Evolutionary conservation across 2,797 vertebrate species (phyloP).

Genomic region (Agapornis canus): DNA sequence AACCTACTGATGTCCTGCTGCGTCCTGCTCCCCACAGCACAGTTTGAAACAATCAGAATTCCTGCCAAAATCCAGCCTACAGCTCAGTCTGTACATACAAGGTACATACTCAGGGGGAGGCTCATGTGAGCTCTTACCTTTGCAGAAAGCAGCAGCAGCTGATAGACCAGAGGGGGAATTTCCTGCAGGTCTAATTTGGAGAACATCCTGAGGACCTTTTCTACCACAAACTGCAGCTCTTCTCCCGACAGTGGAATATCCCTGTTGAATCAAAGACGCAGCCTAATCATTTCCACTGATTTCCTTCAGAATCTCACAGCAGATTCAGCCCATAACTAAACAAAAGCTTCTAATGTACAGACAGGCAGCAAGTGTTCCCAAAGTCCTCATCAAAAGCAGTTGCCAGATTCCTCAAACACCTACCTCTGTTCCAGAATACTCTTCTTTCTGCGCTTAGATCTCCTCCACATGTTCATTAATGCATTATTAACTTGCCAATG

Average conservation of each 20-base stretch:
- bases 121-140: constrained; percentile 78
- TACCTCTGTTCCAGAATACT: neutral
- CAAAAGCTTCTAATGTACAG: neutral
- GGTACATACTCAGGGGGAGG: neutral
- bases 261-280: constrained; percentile 71
- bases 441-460: neutral
- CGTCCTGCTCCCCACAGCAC: neutral
- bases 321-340: neutral
- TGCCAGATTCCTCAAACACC: neutral
- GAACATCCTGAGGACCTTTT: constrained; percentile 90
- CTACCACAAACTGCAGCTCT: constrained; percentile 89
- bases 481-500: neutral
- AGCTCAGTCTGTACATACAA: neutral
- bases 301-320: neutral
- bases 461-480: neutral
- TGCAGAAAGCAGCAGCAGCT: constrained; percentile 90
- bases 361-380: neutral
- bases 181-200: constrained; percentile 91
- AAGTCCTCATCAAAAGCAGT: neutral
- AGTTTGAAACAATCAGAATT: neutral
- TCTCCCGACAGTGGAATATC: constrained; percentile 89
- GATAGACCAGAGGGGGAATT: constrained; percentile 94
- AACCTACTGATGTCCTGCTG: neutral
- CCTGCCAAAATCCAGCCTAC: neutral
- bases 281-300: neutral